These are phyloP conservation scores for Channa argus DNA, from an alignment of 2,113 vertebrate genomes.

Conservation along the genomic window DNA sequence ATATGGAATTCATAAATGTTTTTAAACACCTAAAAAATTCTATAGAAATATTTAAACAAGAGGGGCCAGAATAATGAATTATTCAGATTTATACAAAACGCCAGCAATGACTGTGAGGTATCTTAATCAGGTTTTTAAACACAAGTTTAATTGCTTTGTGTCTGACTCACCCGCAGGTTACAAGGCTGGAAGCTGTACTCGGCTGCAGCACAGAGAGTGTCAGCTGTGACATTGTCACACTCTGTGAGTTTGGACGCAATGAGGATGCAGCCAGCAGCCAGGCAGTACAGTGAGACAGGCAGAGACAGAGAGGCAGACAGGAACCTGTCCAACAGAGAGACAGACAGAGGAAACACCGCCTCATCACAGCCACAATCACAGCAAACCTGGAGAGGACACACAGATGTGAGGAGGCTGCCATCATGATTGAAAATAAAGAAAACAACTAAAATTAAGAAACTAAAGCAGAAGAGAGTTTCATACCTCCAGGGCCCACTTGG, in stretches of 20 bases:
- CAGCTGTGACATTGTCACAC: constrained; percentile 73
- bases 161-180: constrained; percentile 78
- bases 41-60: too few relatives aligned
- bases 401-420: not conserved
- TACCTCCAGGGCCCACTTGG: constrained; percentile 86
- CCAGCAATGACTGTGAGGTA: too few relatives aligned
- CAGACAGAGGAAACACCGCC: constrained; percentile 82
- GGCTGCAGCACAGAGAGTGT: constrained; percentile 80
- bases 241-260: constrained; percentile 85
- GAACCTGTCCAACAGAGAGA: constrained; percentile 84
- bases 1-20: too few relatives aligned
- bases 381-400: constrained; percentile 77
- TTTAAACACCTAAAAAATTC: too few relatives aligned
- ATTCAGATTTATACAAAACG: too few relatives aligned
- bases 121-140: too few relatives aligned
- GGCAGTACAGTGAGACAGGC: constrained; percentile 73
- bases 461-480: not conserved
- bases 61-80: too few relatives aligned
- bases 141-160: too few relatives aligned
- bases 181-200: constrained; percentile 77
- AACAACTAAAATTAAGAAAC: not conserved
- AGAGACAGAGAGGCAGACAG: constrained; percentile 76
- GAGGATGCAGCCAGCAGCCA: constrained; percentile 82
- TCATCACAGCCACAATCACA: constrained; percentile 82
- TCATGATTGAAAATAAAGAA: not conserved